phyloP scores from a whole-genome alignment of 2,888 invertebrate species.

The Pilophorus perplexus region DNA sequence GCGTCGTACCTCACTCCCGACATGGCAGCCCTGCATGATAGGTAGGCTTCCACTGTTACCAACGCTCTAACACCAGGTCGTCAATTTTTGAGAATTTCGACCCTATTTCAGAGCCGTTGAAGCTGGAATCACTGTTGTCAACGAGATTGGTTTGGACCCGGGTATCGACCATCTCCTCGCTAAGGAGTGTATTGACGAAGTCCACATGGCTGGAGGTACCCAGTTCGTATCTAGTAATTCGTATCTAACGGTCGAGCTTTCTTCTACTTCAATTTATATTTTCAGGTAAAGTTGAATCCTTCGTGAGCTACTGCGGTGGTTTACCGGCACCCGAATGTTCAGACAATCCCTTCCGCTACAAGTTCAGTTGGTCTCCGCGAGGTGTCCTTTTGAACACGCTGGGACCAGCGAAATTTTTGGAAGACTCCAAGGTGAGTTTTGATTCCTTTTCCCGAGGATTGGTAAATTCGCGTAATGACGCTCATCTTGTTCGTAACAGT shows the following conservation, averaged over 20 bases:
- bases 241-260: background rate
- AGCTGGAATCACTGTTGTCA: slow-evolving; percentile 88
- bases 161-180: slow-evolving; percentile 98
- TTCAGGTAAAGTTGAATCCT: slow-evolving; percentile 74
- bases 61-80: background rate
- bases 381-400: slow-evolving; percentile 89
- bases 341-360: slow-evolving; percentile 83
- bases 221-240: background rate
- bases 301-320: slow-evolving; percentile 95
- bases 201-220: slow-evolving; percentile 77
- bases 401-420: slow-evolving; percentile 82
- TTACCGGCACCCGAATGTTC: slow-evolving; percentile 96
- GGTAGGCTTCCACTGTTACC: too few relatives aligned
- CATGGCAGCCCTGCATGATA: slow-evolving; percentile 73
- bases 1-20: slow-evolving; percentile 90
- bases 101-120: slow-evolving; percentile 81
- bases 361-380: slow-evolving; percentile 96
- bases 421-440: slow-evolving; percentile 67
- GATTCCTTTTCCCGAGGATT: too few relatives aligned
- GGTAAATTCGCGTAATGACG: too few relatives aligned
- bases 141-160: slow-evolving; percentile 96
- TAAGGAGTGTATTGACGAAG: slow-evolving; percentile 93
- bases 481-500: slow-evolving; percentile 54
- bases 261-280: background rate
- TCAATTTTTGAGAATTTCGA: background rate